Evolutionary conservation across 2,113 vertebrate genomes (phyloP).

Genomic region (Scophthalmus maximus): DNA sequence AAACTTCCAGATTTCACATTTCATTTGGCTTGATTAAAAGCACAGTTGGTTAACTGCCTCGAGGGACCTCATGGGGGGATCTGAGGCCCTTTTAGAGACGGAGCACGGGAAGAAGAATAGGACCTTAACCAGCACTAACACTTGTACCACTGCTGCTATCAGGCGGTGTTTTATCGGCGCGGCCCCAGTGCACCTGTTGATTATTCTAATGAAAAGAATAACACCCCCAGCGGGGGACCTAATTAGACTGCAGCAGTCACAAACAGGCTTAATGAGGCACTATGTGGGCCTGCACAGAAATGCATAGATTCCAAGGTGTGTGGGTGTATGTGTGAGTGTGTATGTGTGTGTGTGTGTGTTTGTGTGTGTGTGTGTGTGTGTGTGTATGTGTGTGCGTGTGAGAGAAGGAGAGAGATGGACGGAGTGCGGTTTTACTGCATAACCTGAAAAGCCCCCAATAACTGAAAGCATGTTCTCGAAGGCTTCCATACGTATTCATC

Average conservation of each 20-base stretch:
- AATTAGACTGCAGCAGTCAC: constrained; percentile 65
- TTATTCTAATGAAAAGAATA: constrained; percentile 73
- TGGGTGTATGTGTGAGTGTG: not conserved
- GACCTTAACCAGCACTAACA: constrained; percentile 6
- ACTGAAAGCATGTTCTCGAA: constrained; percentile 22
- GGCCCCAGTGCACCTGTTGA: constrained; percentile 69
- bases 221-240: constrained; percentile 65
- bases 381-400: not conserved
- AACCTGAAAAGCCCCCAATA: constrained; percentile 6
- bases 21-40: constrained; percentile 38
- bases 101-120: constrained; percentile 19
- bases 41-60: constrained; percentile 10
- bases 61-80: constrained; percentile 27
- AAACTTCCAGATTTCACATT: constrained; percentile 16
- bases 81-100: constrained; percentile 26
- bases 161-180: constrained; percentile 50
- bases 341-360: not conserved
- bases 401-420: not conserved
- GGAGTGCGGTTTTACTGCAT: constrained; percentile 17
- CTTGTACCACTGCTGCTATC: constrained; percentile 38
- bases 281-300: constrained; percentile 14
- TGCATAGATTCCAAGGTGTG: constrained; percentile 1
- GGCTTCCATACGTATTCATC: constrained; percentile 22
- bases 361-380: not conserved
- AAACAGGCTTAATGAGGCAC: constrained; percentile 67